Evolutionary conservation across 2,797 vertebrate species (phyloP), one percentile per base, ranked within the genome.

Genomic region (Xenops minutus): DNA sequence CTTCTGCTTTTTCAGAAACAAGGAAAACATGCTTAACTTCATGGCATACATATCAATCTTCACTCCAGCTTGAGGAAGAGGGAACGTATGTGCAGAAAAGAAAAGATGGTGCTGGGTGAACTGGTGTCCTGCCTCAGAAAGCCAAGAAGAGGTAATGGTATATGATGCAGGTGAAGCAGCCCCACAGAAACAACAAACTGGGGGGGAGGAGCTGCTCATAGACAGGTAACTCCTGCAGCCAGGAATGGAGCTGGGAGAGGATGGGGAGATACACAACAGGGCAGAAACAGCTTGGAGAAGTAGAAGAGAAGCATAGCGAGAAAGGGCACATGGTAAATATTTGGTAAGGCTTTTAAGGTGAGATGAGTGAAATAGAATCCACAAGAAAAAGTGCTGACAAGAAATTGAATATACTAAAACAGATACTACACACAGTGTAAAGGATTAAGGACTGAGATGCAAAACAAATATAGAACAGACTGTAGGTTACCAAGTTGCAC

Each of bases 391-490:
- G 13, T 22, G 17, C 41, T 83, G 73, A 12, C 55, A 91, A 44
- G 52, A 93, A 93, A 74, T 1, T 21, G 30, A 77, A 44, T 0
- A 7, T 29, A 32, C 30, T 77, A 72, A 83, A 92, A 88, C 48
- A 84, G 85, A 75, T 26, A 68, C 8, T 24, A 62, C 16, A 46
- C 10, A 23, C 14, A 66, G 10, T 52, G 41, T 29, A 93, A 89
- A 91, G 84, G 19, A 94, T 94, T 93, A 96, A 92, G 48, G 58
- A 75, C 32, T 17, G 29, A 73, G 69, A 66, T 21, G 24, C 27
- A 62, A 62, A 77, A 62, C 43, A 88, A 85, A 62, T 62, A 58
- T 2, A 62, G 59, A 90, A 52, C 16, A 85, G 49, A 34, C 36
- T 89, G 23, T 37, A 75, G 61, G 30, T 46, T 91, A 88, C 55